Conservation (phyloP, 2,113 vertebrate genomes). For the Diadophis punctatus region DNA sequence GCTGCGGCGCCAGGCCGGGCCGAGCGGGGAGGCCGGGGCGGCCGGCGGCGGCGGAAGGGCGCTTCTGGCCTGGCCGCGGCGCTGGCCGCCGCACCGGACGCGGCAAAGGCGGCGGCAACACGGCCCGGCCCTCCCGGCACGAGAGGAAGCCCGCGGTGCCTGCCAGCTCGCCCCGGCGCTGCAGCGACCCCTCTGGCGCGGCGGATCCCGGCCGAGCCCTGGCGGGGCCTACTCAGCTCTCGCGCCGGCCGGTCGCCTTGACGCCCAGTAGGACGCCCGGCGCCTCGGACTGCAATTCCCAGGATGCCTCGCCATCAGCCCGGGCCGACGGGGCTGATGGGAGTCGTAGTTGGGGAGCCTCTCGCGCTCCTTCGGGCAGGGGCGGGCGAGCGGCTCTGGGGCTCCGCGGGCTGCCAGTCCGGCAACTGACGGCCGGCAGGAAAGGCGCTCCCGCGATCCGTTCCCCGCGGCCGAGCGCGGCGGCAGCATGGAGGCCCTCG, state of each 20-base stretch:
- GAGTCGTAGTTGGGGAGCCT: not conserved
- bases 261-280: not conserved
- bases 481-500: no score
- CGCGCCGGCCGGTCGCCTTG: not conserved
- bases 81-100: slow-evolving; percentile 28
- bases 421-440: not conserved
- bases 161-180: not conserved
- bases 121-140: slow-evolving; percentile 31
- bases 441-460: not conserved
- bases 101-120: slow-evolving; percentile 44
- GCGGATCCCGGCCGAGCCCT: not conserved
- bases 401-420: not conserved
- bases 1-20: slow-evolving; percentile 24
- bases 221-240: not conserved
- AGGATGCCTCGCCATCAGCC: not conserved
- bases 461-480: not conserved
- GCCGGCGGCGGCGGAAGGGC: not conserved
- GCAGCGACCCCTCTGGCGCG: slow-evolving; percentile 13
- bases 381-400: not conserved
- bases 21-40: slow-evolving; percentile 28
- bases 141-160: slow-evolving; percentile 8
- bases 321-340: not conserved
- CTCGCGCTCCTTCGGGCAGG: not conserved
- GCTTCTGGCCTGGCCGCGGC: slow-evolving; percentile 6
- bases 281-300: not conserved